phyloP scores from a whole-genome alignment of 2,888 invertebrate genomes.

The Erynnis tages region DNA sequence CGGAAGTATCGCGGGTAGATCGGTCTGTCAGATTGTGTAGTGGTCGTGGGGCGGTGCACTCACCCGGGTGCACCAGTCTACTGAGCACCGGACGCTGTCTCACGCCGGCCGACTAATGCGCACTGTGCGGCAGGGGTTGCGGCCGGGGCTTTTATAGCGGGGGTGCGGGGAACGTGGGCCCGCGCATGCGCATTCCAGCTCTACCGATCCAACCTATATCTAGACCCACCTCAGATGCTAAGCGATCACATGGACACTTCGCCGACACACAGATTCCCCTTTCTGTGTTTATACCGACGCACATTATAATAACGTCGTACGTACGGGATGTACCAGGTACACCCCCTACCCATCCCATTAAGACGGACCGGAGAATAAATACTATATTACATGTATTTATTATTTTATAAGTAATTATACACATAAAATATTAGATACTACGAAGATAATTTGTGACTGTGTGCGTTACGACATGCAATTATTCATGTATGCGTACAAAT shows the following conservation, averaged over 20 bases:
- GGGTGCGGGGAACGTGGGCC: conserved; percentile 38
- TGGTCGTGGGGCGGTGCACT: conserved; percentile 18
- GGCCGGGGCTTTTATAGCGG: conserved; percentile 18
- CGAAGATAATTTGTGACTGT: no score
- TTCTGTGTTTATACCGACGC: neutral
- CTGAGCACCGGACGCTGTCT: conserved; percentile 16
- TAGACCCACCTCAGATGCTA: conserved; percentile 40
- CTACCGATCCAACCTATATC: conserved; percentile 52
- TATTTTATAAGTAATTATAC: no score
- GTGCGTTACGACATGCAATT: no score
- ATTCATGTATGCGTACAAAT: neutral
- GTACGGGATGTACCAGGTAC: no score
- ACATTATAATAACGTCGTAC: neutral
- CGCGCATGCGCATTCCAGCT: conserved; percentile 48
- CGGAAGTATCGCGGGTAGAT: conserved; percentile 45
- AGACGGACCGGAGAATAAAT: neutral
- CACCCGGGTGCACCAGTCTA: conserved; percentile 25
- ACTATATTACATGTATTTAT: no score
- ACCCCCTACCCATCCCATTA: no score
- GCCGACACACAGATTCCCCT: conserved; percentile 1
- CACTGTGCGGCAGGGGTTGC: conserved; percentile 19
- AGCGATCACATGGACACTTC: conserved; percentile 18
- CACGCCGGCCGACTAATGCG: conserved; percentile 19
- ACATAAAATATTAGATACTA: no score
- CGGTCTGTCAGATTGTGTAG: conserved; percentile 12